Percentiles rank a stretch among this genome's conserved stretches.
phyloP scores from a whole-genome alignment of 1,140 invertebrate species.

The Centruroides vittatus region DNA sequence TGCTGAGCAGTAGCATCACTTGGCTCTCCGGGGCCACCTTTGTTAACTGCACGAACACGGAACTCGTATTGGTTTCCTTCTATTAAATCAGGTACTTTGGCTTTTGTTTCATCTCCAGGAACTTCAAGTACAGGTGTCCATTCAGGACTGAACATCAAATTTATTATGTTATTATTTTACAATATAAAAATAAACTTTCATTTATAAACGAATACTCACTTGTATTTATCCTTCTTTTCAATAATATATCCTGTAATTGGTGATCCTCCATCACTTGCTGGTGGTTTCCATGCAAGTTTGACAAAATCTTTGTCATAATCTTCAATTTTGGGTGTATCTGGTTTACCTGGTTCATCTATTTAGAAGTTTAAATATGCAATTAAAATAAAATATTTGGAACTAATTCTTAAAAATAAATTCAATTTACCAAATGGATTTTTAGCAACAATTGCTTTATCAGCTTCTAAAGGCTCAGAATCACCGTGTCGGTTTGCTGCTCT shows the following conservation, averaged over 20 bases:
- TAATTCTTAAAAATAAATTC: background rate
- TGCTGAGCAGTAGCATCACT: slow-evolving; percentile 78
- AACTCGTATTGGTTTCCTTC: slow-evolving; percentile 84
- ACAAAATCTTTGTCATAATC: slow-evolving; percentile 90
- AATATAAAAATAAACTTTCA: background rate
- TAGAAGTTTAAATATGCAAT: background rate
- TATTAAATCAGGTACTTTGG: slow-evolving; percentile 69
- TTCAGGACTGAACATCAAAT: slow-evolving; percentile 38
- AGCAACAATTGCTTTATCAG: slow-evolving; percentile 71
- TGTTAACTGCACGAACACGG: slow-evolving; percentile 46
- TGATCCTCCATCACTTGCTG: slow-evolving; percentile 69
- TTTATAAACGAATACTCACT: slow-evolving; percentile 19
- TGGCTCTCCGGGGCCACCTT: slow-evolving; percentile 47
- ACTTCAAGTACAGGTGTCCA: slow-evolving; percentile 79
- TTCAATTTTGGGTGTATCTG: slow-evolving; percentile 70
- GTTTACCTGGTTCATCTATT: slow-evolving; percentile 59
- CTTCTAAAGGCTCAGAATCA: slow-evolving; percentile 84
- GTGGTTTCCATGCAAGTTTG: slow-evolving; percentile 84
- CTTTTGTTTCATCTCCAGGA: slow-evolving; percentile 63
- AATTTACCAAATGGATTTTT: slow-evolving; percentile 91
- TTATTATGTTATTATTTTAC: background rate
- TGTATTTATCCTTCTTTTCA: slow-evolving; percentile 86
- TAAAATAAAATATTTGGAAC: background rate
- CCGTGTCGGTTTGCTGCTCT: slow-evolving; percentile 91
- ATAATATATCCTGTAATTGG: slow-evolving; percentile 86